Conservation (phyloP, 1,140 invertebrate genomes). For the Pomacea maculata region DNA sequence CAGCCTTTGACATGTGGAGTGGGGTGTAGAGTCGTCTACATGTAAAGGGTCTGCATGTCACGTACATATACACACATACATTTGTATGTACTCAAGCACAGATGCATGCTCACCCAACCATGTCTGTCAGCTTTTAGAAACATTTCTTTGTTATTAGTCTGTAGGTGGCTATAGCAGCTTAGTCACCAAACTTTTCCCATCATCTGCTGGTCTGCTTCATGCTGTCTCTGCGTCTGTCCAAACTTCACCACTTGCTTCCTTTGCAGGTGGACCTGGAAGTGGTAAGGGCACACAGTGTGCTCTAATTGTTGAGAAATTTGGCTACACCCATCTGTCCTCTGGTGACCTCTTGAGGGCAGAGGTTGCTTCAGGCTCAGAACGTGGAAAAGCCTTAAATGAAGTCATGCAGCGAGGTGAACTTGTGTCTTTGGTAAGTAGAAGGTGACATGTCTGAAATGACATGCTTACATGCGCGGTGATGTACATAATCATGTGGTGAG, state of each 20-base stretch:
- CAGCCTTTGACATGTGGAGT: background rate
- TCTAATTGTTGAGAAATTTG: conserved; percentile 64
- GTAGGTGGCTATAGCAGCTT: too few relatives aligned
- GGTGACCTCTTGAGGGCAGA: conserved; percentile 66
- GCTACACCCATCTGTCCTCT: conserved; percentile 66
- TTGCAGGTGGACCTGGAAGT: conserved; percentile 66
- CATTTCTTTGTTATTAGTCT: too few relatives aligned
- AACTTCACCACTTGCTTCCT: background rate
- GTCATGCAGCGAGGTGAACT: conserved; percentile 83
- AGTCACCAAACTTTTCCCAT: too few relatives aligned
- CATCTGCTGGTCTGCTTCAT: background rate
- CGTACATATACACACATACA: conserved; percentile 8
- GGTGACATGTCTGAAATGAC: too few relatives aligned
- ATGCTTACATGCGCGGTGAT: too few relatives aligned
- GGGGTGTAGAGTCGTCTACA: background rate
- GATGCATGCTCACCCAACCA: background rate
- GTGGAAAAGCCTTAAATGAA: conserved; percentile 70
- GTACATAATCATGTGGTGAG: too few relatives aligned
- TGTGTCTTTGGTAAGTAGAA: conserved; percentile 71
- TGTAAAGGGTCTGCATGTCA: background rate
- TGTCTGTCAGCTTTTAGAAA: background rate
- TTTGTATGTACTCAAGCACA: background rate
- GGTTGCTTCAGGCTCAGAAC: conserved; percentile 63
- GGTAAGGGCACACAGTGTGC: conserved; percentile 68
- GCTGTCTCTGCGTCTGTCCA: background rate